phyloP scores from a whole-genome alignment of 2,888 invertebrate species.

The Nephrotoma guestfalica region DNA sequence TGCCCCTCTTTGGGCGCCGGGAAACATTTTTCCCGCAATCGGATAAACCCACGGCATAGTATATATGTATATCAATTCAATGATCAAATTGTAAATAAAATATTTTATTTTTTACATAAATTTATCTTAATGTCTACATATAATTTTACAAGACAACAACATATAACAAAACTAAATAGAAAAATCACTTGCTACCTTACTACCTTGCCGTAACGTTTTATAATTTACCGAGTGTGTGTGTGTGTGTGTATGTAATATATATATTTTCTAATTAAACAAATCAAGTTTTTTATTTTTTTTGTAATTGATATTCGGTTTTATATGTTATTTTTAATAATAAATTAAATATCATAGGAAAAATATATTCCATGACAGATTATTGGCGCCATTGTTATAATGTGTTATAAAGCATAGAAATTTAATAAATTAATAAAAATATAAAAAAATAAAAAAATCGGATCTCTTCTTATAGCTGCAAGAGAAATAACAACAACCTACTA shows the following conservation, averaged over 20 bases:
- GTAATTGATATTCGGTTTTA: background rate
- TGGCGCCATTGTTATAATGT: background rate
- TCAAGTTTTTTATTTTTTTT: background rate
- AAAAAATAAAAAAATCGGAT: background rate
- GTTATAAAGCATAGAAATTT: background rate
- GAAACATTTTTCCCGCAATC: background rate
- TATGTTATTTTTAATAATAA: background rate
- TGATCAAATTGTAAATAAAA: background rate
- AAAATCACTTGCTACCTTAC: background rate
- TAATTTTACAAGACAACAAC: background rate
- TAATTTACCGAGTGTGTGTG: background rate
- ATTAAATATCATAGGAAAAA: background rate
- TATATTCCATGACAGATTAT: background rate
- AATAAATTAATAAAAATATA: background rate
- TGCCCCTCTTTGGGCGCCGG: background rate
- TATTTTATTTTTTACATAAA: background rate
- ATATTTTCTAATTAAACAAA: background rate
- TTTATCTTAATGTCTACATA: background rate
- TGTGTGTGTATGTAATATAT: background rate
- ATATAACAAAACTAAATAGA: background rate
- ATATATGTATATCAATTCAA: background rate
- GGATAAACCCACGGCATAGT: background rate
- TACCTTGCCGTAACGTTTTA: background rate
- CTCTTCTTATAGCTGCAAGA: background rate
- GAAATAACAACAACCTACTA: background rate